Evolutionary conservation across 2,113 vertebrate species (phyloP), one percentile per base, ranked within the genome.

Genomic region (Indri indri): DNA sequence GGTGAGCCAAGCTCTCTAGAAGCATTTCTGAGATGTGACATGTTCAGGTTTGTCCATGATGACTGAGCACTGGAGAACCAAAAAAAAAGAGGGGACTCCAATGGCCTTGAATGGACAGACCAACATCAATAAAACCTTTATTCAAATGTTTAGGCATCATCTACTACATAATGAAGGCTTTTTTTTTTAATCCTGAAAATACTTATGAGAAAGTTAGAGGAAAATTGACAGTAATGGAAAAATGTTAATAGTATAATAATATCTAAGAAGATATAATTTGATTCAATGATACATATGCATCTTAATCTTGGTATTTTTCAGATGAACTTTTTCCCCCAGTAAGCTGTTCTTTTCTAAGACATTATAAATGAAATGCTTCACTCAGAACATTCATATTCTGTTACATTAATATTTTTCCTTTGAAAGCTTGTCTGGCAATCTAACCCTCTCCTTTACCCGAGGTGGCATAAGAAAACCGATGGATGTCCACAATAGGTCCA

Each of bases 211-310:
- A 91, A 86, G 77, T 91, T 74, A 94, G 73, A 93, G 89, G 89
- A 91, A 92, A 97, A 93, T 54, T 95, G 97, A 96, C 97, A 97
- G 97, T 95, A 97, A 97, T 97, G 93, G 84, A 50, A 97, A 95
- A 96, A 97, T 93, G 86, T 89, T 98, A 97, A 96, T 96, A 95
- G 91, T 83, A 88, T 96, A 97, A 95, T 97, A 92, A 91, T 88
- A 94, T 94, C 95, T 93, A 95, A 87, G 93, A 88, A 91, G 91
- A 85, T 73, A 74, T 97, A 95, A 97, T 98, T 87, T 97, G 95
- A 95, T 95, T 97, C 96, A 93, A 59, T 89, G 73, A 91, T 96
- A 94, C 82, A 87, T 79, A 91, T 42, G 86, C 95, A 94, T 97
- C 86, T 96, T 91, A 95, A 94, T 94, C 96, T 91, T 94, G 54